Evolutionary conservation across 2,797 vertebrate genomes (phyloP).

Genomic region (Sciurus carolinensis): DNA sequence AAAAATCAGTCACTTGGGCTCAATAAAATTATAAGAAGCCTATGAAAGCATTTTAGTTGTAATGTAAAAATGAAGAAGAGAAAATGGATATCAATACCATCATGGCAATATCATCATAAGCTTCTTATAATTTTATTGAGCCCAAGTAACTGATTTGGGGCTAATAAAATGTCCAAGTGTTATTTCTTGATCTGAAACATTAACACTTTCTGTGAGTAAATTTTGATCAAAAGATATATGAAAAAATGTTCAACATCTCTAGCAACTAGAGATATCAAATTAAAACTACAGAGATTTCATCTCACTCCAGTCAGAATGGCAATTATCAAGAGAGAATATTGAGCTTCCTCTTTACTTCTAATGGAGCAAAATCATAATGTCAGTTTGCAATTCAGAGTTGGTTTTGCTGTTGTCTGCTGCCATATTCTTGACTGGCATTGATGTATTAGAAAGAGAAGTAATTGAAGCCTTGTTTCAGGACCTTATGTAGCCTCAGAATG

Average conservation of each 20-base stretch:
- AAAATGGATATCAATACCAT: neutral
- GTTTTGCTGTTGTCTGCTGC: neutral
- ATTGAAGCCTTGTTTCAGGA: neutral
- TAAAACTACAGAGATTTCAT: too few species aligned
- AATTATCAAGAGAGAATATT: neutral
- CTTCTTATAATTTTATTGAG: neutral
- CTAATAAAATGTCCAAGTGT: neutral
- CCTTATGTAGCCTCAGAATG: constrained; percentile 26
- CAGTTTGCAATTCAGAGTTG: constrained; percentile 16
- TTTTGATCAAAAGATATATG: too few species aligned
- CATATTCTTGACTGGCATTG: constrained; percentile 46
- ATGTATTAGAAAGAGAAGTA: constrained; percentile 32
- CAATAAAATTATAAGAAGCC: neutral
- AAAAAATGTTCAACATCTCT: too few species aligned
- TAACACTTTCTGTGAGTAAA: neutral
- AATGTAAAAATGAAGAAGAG: neutral
- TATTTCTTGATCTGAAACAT: neutral
- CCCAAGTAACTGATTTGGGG: neutral
- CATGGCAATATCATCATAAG: neutral
- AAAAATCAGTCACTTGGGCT: neutral
- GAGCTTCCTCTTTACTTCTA: neutral
- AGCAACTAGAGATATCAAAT: too few species aligned
- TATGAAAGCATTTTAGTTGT: neutral
- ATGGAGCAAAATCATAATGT: constrained; percentile 36
- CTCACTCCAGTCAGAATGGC: too few species aligned